A percentile compares a stretch with the other conserved stretches of the same genome.
These are phyloP conservation scores for Pandemis heparana DNA, from an alignment of 2,888 invertebrate species.

Conservation along the genomic window DNA sequence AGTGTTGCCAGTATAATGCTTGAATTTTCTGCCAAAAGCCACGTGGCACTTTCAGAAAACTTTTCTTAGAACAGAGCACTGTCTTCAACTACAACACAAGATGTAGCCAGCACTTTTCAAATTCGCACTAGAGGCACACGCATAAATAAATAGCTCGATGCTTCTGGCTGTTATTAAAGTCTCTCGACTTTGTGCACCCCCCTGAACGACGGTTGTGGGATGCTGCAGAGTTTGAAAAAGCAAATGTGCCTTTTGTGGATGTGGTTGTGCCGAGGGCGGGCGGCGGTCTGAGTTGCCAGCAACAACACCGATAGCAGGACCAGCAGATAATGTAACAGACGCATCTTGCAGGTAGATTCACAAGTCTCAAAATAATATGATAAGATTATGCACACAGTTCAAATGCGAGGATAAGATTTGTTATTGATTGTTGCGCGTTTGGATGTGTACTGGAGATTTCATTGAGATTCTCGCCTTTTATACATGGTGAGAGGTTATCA, in stretches of 20 bases:
- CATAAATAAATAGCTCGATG: neutral
- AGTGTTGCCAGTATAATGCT: conserved; percentile 5
- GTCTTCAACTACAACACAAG: neutral
- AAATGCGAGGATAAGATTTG: conserved; percentile 40
- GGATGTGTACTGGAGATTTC: conserved; percentile 67
- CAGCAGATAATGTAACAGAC: conserved; percentile 63
- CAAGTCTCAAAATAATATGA: neutral
- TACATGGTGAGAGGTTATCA: conserved; percentile 73
- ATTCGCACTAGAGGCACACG: neutral
- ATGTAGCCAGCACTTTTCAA: neutral
- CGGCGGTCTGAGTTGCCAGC: conserved; percentile 53
- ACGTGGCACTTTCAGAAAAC: neutral
- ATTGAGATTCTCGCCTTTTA: conserved; percentile 65
- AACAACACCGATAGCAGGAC: conserved; percentile 58
- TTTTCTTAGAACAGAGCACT: neutral
- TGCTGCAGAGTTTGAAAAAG: conserved; percentile 71
- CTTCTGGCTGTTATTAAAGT: neutral
- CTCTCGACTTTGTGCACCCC: conserved; percentile 47
- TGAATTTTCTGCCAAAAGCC: neutral
- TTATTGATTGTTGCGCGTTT: conserved; percentile 62
- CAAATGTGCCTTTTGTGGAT: conserved; percentile 65
- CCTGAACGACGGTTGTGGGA: conserved; percentile 52
- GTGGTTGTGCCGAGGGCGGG: conserved; percentile 57
- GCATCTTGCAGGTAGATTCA: conserved; percentile 61
- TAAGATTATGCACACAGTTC: conserved; percentile 12